Base-by-base conservation (phyloP, 2,888 invertebrate genomes). In the Tenthredo livida region DNA sequence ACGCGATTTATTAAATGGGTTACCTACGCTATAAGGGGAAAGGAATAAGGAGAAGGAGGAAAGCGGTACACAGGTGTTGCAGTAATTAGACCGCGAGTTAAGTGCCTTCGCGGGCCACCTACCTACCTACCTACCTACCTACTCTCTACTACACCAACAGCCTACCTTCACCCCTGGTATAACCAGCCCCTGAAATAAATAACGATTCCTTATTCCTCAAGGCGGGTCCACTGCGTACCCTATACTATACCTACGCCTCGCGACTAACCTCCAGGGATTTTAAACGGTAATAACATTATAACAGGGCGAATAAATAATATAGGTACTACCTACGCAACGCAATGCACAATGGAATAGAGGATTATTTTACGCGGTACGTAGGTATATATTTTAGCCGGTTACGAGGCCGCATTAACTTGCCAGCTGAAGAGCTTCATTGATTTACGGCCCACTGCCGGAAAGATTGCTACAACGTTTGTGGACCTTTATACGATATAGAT, bases 61-160 rank as follows among this genome's bases (percentile, higher is more conserved):
- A 40, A 50, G 40, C 58, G 73, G 73, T 73, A 43, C 73, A 77
- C 87, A 88, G 84, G 85, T 87, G 87, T 85, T 70, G 84, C 65
- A 82, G 80, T 86, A 88, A 88, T 88, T 88, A 85, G 85, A 86
- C 58, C 78, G 78, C 58, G 78, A 80, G 78, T 80, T 80, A 80
- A 80, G 78, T 80, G 78, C 78, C 78, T 80, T 61, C 78, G 58
- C 61, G 78, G 61, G 78, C 37, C 40, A 80, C 78, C 58, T 80
- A 80, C 61, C 40, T 80, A 50, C 75, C 43, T 75, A 21, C 73
- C 21, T 73, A 43, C 43, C n/a, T 29, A 37, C n/a, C 78, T 33
- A 17, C n/a, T n/a, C 33, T 47, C 6, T 50, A 50, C 50, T n/a
- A 72, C 21, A 72, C 50, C 25, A 54, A 29, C 25, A 25, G 2